Base-by-base conservation (phyloP, 2,113 vertebrate species). In the Prietella phreatophila region DNA sequence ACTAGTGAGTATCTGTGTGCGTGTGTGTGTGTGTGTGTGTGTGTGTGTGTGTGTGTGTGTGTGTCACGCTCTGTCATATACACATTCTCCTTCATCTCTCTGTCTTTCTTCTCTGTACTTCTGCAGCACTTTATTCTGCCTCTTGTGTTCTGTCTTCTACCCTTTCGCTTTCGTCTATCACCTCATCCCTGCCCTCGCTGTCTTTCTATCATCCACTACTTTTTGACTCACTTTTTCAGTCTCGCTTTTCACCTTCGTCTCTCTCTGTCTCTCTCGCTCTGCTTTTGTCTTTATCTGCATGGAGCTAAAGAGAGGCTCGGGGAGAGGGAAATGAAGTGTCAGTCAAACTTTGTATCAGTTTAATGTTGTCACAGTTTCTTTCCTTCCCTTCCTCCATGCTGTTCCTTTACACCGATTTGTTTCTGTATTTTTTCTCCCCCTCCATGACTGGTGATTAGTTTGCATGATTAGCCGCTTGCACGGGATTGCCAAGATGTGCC, bases 301-400 rank as follows among this genome's bases (percentile, higher is more conserved):
- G 93, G 92, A 89, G 93, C 92, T 92, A 85, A 84, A 87, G 69
- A 92, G 91, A 91, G 91, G 91, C 92, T 93, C 91, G 89, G 56
- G 91, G 89, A 89, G 91, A 92, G 92, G 93, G 92, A 94, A 94
- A 94, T 94, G 91, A 93, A 93, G 87, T 94, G 95, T 93, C 94
- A 94, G 89, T 95, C 93, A 94, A 93, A 94, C 91, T 89, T 85
- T 89, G 90, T 93, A 94, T 94, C 93, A 90, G 86, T 91, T 93
- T 91, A 93, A 78, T 86, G 88, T 71, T 76, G 33, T 83, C 58
- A 19, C 79, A 63, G 42, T 76, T 92, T 89, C 91, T 91, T 89
- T 79, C 22, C 42, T 61, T 25, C 55, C 33, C n/a, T 53, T 47
- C 82, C 27, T 30, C 27, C 6, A 17, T 65, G 13, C 65, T 58